Conservation (phyloP, 2,113 vertebrate species). For the Anolis carolinensis region DNA sequence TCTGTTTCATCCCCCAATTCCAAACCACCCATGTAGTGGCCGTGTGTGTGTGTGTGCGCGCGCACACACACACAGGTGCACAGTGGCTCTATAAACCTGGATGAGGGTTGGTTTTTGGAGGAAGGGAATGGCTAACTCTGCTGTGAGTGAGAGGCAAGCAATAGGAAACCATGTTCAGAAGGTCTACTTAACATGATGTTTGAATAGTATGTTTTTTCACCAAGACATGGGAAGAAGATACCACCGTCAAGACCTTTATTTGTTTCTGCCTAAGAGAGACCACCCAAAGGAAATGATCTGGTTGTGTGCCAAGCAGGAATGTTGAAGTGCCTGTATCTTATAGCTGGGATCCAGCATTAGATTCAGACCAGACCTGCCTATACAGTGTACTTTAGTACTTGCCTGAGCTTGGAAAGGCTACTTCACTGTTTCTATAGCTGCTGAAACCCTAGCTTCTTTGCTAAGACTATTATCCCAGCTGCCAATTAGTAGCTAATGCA, state of each 20-base stretch:
- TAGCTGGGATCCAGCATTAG: background rate
- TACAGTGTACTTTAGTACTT: background rate
- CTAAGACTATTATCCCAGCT: conserved; percentile 19
- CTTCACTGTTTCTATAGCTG: background rate
- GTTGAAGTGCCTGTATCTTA: background rate
- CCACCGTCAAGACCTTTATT: background rate
- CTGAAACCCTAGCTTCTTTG: background rate
- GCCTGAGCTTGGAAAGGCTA: background rate
- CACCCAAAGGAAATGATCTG: fast-evolving
- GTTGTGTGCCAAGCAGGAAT: background rate
- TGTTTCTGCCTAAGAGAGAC: background rate
- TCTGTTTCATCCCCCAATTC: no score
- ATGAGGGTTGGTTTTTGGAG: no score
- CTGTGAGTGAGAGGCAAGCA: background rate
- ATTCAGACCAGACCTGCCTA: background rate
- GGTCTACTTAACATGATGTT: background rate
- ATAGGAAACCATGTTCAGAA: background rate
- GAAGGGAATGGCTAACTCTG: no score
- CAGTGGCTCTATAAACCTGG: no score
- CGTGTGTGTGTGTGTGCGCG: no score
- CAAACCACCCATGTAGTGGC: no score
- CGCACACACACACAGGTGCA: no score
- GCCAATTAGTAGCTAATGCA: conserved; percentile 11
- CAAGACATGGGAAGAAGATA: background rate
- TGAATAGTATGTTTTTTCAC: background rate